Conservation (phyloP, 2,113 vertebrate species). For the Neofelis nebulosa region DNA sequence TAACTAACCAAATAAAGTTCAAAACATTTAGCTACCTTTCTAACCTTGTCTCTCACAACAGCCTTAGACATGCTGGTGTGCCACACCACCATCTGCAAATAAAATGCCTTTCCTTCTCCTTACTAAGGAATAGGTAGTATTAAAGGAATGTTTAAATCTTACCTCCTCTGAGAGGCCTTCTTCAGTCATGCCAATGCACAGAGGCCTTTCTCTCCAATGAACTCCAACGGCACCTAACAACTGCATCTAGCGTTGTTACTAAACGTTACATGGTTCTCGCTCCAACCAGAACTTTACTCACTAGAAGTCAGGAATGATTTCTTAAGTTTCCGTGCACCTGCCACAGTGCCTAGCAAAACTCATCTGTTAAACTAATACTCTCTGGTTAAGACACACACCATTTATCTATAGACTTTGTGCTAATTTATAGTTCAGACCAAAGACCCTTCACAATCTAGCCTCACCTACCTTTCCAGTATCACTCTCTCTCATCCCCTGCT, state of each 20-base stretch:
- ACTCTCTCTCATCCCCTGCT: not conserved
- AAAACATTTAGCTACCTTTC: conserved; percentile 27
- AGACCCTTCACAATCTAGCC: conserved; percentile 3
- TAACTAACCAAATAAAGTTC: conserved; percentile 25
- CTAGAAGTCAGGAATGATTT: conserved; percentile 28
- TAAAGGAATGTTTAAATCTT: conserved; percentile 60
- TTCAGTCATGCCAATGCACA: conserved; percentile 25
- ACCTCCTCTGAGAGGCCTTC: conserved; percentile 54
- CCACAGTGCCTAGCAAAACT: conserved; percentile 20
- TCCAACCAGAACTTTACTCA: conserved; percentile 29
- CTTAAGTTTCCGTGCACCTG: conserved; percentile 51
- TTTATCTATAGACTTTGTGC: conserved; percentile 3
- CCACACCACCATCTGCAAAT: not conserved
- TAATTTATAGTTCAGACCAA: conserved; percentile 46
- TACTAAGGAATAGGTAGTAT: not conserved
- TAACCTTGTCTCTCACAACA: conserved; percentile 21
- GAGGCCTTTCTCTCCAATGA: conserved; percentile 40
- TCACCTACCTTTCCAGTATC: not conserved
- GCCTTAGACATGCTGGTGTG: not conserved
- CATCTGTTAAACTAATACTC: conserved; percentile 36
- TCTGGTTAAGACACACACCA: conserved; percentile 23
- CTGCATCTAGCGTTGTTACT: not conserved
- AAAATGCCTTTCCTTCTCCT: conserved; percentile 5
- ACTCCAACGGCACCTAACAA: conserved; percentile 20
- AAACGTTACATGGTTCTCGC: not conserved